A percentile compares a stretch with the other conserved stretches of the same genome.
Evolutionary conservation across 2,797 vertebrate species (phyloP).

Genomic region (Acanthis flammea): DNA sequence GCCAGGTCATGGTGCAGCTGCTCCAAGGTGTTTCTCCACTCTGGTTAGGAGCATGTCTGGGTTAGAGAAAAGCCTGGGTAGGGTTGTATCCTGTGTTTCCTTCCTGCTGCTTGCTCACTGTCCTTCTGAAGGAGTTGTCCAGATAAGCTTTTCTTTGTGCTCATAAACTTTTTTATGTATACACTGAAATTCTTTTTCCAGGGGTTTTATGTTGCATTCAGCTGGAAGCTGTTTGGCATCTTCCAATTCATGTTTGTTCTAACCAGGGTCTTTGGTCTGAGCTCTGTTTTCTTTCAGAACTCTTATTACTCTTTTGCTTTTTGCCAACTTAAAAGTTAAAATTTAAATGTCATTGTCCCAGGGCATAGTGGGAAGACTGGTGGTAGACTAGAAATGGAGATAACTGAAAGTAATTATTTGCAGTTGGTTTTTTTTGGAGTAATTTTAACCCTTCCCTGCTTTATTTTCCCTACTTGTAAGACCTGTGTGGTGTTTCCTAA

Average conservation of each 20-base stretch:
- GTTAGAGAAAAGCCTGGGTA: fast-evolving
- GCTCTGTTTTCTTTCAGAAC: neutral
- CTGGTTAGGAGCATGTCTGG: fast-evolving
- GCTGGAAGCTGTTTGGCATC: neutral
- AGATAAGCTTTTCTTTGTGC: neutral
- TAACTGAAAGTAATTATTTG: neutral
- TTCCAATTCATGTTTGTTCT: neutral
- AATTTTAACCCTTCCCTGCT: neutral
- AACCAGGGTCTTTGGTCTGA: neutral
- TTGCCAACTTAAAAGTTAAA: neutral
- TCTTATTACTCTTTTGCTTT: neutral
- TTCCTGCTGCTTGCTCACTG: neutral
- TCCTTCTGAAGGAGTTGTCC: neutral
- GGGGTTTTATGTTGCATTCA: neutral
- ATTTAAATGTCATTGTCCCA: neutral
- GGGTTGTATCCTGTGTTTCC: neutral
- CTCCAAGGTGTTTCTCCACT: neutral
- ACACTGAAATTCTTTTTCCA: neutral
- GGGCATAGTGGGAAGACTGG: neutral
- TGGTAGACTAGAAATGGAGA: neutral
- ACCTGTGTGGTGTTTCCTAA: neutral
- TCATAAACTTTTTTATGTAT: fast-evolving
- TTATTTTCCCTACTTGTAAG: neutral
- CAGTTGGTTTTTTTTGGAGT: neutral
- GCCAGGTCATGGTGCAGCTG: neutral